Evolutionary conservation across 1,140 invertebrate species (phyloP), one percentile per base, ranked within the genome.

Genomic region (Manduca sexta): DNA sequence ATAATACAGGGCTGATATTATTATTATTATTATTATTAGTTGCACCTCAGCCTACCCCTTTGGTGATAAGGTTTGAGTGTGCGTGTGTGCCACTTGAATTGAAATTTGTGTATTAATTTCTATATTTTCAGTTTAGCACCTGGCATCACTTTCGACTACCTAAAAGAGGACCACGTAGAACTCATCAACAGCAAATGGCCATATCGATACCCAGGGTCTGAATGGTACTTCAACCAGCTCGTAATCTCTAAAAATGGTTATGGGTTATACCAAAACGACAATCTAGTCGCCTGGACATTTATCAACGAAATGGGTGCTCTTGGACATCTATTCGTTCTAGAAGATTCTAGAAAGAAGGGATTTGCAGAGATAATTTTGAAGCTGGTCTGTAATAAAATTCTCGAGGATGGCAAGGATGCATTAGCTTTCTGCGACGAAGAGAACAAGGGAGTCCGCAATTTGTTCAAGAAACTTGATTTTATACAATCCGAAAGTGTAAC

Each of bases 281-380:
- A 52, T 38, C 38, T 68, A 34, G 26, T 67, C 10, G 48, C 55
- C 4, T 69, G 64, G 57, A 50, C 61, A 4, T 60, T 65, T 26
- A 45, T 65, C 10, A 64, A 54, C 29, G 67, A 68, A 43, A 52
- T 54, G 8, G 67, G 70, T 6, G 41, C 51, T n/a, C 38, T 74
- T 1, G 45, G 47, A 1, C 64, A 70, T 31, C 31, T 70, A 10
- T 70, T 57, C 21, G 60, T 55, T 8, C n/a, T 61, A 43, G 54
- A 66, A 33, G 17, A 59, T 11, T 50, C 66, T 14, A 62, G 67
- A 43, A 58, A 51, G 31, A 70, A 59, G 47, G 67, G 67, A 0
- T 70, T 66, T 31, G 67, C 52, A 2, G 60, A 68, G 38, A 10
- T 59, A 6, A 30, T 70, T 1, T n/a, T 60, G 6, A 68, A 73